Evolutionary conservation across 2,113 vertebrate species (phyloP).

Genomic region (Paralichthys olivaceus): DNA sequence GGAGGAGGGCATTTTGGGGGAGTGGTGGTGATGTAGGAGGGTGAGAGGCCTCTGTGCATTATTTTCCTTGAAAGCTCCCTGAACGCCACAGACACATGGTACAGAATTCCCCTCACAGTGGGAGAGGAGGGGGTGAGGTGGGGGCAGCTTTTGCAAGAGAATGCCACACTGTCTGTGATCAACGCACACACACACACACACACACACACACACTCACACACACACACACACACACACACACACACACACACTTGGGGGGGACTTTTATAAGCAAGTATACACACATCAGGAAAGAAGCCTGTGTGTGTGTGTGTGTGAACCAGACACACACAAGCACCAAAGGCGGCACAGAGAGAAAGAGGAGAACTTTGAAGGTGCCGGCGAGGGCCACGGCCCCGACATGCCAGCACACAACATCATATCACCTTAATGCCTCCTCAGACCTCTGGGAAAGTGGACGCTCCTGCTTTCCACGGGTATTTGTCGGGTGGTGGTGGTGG

Average conservation of each 20-base stretch:
- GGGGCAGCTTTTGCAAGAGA: constrained; percentile 42
- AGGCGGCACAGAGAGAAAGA: constrained; percentile 24
- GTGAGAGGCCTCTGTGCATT: constrained; percentile 74
- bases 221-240: too few relatives aligned
- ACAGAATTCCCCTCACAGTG: constrained; percentile 74
- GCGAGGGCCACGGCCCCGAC: constrained; percentile 37
- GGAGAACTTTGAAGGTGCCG: constrained; percentile 54
- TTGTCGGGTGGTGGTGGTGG: not conserved
- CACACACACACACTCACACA: too few relatives aligned
- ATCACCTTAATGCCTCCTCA: constrained; percentile 38
- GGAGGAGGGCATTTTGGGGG: constrained; percentile 34
- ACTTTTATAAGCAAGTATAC: constrained; percentile 18
- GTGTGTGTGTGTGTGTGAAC: constrained; percentile 39
- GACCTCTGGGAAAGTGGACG: constrained; percentile 63
- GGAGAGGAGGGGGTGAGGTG: constrained; percentile 8
- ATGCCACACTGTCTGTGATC: constrained; percentile 55
- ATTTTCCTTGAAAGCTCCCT: constrained; percentile 82
- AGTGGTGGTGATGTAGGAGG: constrained; percentile 9
- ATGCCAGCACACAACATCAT: constrained; percentile 39
- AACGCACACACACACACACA: not conserved
- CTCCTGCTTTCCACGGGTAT: constrained; percentile 62
- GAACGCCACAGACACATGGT: constrained; percentile 82
- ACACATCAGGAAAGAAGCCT: constrained; percentile 9
- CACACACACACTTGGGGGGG: too few relatives aligned
- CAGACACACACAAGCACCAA: constrained; percentile 46